phyloP scores from a whole-genome alignment of 2,113 vertebrate species.

The Antigone vipio region DNA sequence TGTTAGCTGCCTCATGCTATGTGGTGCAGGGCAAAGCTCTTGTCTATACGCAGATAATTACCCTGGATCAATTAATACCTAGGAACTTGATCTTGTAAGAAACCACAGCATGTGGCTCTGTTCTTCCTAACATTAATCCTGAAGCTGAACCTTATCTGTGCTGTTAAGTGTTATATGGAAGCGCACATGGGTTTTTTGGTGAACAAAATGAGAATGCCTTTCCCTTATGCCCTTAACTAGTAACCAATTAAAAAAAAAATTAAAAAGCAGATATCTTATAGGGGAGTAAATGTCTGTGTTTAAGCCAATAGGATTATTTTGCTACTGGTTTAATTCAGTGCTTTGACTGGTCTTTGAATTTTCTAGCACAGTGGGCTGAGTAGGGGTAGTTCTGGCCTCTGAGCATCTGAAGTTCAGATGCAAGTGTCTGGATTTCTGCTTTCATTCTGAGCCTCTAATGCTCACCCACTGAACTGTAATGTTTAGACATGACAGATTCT shows the following conservation, averaged over 20 bases:
- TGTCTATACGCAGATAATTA: neutral
- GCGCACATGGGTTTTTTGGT: neutral
- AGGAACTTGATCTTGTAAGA: neutral
- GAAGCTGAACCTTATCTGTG: neutral
- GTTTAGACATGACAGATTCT: neutral
- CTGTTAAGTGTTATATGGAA: neutral
- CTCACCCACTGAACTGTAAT: neutral
- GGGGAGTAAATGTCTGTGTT: neutral
- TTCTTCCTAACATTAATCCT: neutral
- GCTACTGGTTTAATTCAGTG: neutral
- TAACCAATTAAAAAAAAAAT: neutral
- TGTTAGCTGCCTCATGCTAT: neutral
- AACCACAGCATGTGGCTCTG: neutral
- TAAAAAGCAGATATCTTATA: neutral
- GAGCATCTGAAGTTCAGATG: neutral
- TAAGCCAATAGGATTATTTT: too few relatives aligned
- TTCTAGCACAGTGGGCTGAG: neutral
- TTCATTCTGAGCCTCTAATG: neutral
- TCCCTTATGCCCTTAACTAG: neutral
- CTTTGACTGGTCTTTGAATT: neutral
- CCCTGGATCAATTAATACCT: neutral
- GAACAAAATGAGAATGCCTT: neutral
- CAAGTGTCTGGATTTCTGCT: neutral
- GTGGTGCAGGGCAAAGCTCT: neutral
- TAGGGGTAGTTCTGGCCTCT: neutral